Evolutionary conservation across 2,113 vertebrate genomes (phyloP).

Genomic region (Myxocyprinus asiaticus): DNA sequence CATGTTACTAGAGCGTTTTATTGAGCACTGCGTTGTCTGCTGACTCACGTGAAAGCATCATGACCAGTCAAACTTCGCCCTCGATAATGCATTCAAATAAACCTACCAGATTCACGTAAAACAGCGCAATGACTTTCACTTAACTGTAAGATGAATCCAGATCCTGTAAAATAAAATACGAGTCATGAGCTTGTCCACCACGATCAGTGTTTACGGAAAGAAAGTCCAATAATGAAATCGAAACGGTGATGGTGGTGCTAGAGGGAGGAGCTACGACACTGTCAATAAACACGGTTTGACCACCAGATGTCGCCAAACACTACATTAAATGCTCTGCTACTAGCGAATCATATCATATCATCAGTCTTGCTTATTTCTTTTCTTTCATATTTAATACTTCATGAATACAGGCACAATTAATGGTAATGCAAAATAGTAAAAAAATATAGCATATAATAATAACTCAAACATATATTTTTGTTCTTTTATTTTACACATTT

Average conservation of each 20-base stretch:
- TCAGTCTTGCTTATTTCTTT: too few relatives aligned
- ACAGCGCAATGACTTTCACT: neutral
- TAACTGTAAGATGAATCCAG: neutral
- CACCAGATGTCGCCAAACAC: slow-evolving; percentile 1
- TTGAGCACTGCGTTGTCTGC: neutral
- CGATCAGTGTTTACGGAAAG: slow-evolving; percentile 11
- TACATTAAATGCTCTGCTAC: too few relatives aligned
- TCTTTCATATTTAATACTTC: too few relatives aligned
- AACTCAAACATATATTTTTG: too few relatives aligned
- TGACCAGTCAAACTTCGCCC: neutral
- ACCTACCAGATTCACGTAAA: neutral
- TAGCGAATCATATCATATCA: too few relatives aligned
- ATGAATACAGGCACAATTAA: too few relatives aligned
- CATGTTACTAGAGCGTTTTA: neutral
- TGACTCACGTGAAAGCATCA: slow-evolving; percentile 31
- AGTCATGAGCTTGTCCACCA: neutral
- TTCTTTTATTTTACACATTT: too few relatives aligned
- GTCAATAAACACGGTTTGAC: neutral
- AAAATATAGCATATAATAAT: too few relatives aligned
- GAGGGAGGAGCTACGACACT: neutral
- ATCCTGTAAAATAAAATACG: neutral
- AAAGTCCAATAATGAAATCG: neutral
- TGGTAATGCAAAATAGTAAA: too few relatives aligned
- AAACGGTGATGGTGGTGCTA: neutral
- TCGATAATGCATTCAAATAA: neutral